Evolutionary conservation across 1,140 invertebrate species (phyloP).

Genomic region (Pseudomyrmex dendroicus): DNA sequence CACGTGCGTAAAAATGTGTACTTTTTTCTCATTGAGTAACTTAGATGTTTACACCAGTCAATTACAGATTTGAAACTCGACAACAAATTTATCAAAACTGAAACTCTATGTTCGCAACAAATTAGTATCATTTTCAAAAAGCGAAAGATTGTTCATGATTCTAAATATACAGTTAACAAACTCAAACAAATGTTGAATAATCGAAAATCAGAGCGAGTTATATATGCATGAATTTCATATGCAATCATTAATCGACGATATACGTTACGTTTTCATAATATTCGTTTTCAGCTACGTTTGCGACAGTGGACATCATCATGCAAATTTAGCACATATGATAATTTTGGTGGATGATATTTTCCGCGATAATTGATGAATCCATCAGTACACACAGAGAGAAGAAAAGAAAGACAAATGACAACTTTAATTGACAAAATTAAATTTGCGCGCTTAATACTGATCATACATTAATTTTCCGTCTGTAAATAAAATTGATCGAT

Average conservation of each 20-base stretch:
- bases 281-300: conserved; percentile 36
- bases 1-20: no score
- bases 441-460: no score
- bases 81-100: neutral
- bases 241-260: conserved; percentile 31
- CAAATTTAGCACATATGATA: conserved; percentile 34
- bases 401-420: no score
- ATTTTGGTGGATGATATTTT: conserved; percentile 48
- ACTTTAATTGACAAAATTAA: no score
- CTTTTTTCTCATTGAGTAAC: no score
- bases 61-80: no score
- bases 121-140: neutral
- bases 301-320: conserved; percentile 1
- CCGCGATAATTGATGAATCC: conserved; percentile 3
- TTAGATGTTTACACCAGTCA: no score
- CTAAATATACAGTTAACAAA: conserved; percentile 31
- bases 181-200: conserved; percentile 32
- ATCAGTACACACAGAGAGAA: no score
- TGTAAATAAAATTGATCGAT: neutral
- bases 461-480: neutral
- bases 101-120: conserved; percentile 16
- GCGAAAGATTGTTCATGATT: neutral
- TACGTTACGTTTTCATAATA: conserved; percentile 43
- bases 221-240: conserved; percentile 37
- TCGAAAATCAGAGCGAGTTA: conserved; percentile 39